Percentiles rank a stretch among this genome's conserved stretches.
phyloP scores from a whole-genome alignment of 2,113 vertebrate species.

The Salvelinus fontinalis region DNA sequence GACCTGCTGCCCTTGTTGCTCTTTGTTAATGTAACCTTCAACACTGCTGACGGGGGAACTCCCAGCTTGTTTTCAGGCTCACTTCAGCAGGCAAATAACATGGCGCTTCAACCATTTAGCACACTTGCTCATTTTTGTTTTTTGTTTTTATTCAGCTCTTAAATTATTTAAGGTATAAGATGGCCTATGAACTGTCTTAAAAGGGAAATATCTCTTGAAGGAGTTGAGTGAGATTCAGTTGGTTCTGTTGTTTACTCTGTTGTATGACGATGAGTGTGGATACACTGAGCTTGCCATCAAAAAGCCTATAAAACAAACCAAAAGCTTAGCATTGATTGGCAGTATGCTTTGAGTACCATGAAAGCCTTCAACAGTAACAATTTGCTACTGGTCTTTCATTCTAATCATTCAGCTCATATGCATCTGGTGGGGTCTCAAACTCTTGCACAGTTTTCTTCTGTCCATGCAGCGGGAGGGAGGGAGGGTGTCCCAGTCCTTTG shows the following conservation, averaged over 20 bases:
- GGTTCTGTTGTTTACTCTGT: background rate
- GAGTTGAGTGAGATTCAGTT: too few relatives aligned
- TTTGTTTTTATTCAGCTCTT: background rate
- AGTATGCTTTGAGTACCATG: background rate
- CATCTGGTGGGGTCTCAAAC: background rate
- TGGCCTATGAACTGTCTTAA: background rate
- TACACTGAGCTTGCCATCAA: background rate
- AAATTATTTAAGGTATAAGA: background rate
- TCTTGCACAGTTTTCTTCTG: background rate
- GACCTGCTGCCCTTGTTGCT: background rate
- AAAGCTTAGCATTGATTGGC: background rate
- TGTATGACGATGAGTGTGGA: background rate
- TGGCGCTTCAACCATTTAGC: too few relatives aligned
- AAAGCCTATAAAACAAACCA: background rate
- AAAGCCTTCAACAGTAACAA: background rate
- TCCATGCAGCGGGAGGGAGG: background rate
- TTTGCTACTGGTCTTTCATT: background rate
- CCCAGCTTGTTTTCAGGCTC: background rate
- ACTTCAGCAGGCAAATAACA: too few relatives aligned
- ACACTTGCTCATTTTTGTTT: background rate
- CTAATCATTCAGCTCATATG: background rate
- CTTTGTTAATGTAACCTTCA: background rate
- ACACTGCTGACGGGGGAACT: background rate
- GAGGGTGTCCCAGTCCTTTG: background rate
- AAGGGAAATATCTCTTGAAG: background rate